Evolutionary conservation across 2,113 vertebrate genomes (phyloP), one percentile per base, ranked within the genome.

Genomic region (Oreotrochilus melanogaster): DNA sequence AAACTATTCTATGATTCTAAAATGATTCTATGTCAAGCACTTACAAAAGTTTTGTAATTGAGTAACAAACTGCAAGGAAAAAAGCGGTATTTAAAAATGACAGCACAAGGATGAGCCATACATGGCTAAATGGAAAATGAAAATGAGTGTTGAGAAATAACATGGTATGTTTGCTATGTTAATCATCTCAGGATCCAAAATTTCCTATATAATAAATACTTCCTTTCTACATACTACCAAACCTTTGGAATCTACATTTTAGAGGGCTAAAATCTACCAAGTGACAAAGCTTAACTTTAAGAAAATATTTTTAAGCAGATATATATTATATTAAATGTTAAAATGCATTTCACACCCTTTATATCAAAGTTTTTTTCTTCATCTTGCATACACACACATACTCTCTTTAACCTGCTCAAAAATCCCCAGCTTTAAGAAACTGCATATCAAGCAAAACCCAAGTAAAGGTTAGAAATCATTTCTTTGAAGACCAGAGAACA

Each of bases 121-220:
- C 18, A 28, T 6, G 28, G 28, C 66, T 78, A 92, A 95, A 88
- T 78, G 70, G 78, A 96, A 96, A 95, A 95, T 11, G 9, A 93
- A 87, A 94, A 88, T 30, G 23, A 35, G 42, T 57, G 24, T 73
- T 78, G 70, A 74, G 78, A 92, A 96, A 94, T 35, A 51, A 56
- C 1, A 0, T 61, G 47, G 33, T 70, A 18, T n/a, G 31, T 89
- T 89, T 61, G 6, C 4, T 0, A 28, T 57, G 37, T 31, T 70
- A 93, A 65, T 85, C 73, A 65, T 65, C 74, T 70, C 6, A 7
- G 82, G 33, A 92, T 92, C 50, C 47, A 88, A 17, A 84, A 50
- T 51, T 76, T 89, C 78, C 28, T 67, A 45, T 42, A 51, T 75
- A 79, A 86, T 28, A 51, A 84, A 73, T 47, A 15, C 21, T 81